phyloP scores from a whole-genome alignment of 2,113 vertebrate species.

The Psephotus haematonotus region DNA sequence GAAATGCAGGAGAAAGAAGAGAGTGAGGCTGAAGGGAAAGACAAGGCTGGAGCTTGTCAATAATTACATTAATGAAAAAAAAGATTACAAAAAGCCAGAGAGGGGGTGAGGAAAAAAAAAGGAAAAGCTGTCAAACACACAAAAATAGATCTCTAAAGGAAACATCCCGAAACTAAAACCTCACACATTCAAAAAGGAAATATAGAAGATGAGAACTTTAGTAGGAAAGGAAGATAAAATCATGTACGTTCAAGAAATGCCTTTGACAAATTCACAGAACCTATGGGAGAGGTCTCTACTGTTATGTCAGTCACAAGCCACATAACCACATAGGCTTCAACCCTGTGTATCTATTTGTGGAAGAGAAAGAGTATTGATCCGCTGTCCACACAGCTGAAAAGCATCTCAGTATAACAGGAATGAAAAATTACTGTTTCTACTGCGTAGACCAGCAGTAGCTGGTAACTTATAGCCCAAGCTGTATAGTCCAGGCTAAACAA shows the following conservation, averaged over 20 bases:
- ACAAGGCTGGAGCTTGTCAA: not conserved
- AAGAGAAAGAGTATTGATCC: not conserved
- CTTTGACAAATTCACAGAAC: not conserved
- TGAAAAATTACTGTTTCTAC: not conserved
- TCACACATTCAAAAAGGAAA: not conserved
- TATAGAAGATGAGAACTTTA: not conserved
- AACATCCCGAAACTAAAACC: not conserved
- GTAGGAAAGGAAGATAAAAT: not conserved
- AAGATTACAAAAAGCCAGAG: not conserved
- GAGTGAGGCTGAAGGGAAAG: not conserved
- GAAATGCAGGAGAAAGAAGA: not conserved
- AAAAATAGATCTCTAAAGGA: not conserved
- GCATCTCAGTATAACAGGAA: not conserved
- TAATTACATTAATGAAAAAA: not conserved
- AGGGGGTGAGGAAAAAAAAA: not conserved
- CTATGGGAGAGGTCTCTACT: not conserved
- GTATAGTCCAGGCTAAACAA: not conserved
- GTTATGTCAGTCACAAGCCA: rapidly evolving
- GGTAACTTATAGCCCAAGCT: not conserved
- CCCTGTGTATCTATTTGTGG: not conserved
- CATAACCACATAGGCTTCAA: not conserved
- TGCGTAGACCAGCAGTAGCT: not conserved
- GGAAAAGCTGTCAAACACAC: not conserved
- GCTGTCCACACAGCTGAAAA: not conserved
- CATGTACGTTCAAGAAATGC: rapidly evolving